Evolutionary conservation across 64 coral and sea anemone species (phyloP), one percentile per base, ranked within the genome.

Genomic region (Catalaphyllia jardinei): DNA sequence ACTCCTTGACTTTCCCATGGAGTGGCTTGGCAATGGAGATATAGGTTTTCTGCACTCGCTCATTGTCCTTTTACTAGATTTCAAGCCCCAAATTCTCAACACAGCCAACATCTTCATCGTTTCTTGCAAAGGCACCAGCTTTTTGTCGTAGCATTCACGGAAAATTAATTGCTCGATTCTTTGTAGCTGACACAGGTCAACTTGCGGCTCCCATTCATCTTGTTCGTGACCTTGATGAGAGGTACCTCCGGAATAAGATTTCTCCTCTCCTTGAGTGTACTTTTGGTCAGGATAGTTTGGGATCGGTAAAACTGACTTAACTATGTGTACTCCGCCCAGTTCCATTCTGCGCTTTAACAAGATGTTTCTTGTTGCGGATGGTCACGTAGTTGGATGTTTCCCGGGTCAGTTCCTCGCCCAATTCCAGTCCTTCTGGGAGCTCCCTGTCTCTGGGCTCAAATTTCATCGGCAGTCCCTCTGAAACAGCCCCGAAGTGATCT

Each of bases 121-220:
- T 55, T 59, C 62, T 67, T 52, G 67, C 79, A 62, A 94, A 94
- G 62, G 69, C 88, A 55, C 82, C 87, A 18, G 67, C 71, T 54
- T 93, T 86, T 46, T 93, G 67, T 64, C 60, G 80, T 73, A 93
- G 31, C 92, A 93, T 93, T 89, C 54, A 33, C 54, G 63, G 19
- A 79, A 69, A 31, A 91, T 80, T 18, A 62, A 64, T 55, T 31
- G 31, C 76, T 84, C 62, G 14, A 29, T 75, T 60, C 76, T 67
- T 25, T 50, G 71, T 59, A 91, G 33, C 25, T 61, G 39, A 83
- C 77, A 75, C 31, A 85, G 72, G 59, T 91, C 89, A 31, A 83
- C 79, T 85, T 17, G 25, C 19, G 49, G 20, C 10, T 73, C 57
- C 65, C 13, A 69, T 39, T 60, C 29, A 24, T 42, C 79, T 73